phyloP scores from a whole-genome alignment of 1,140 invertebrate species.

The Dermatophagoides farinae region DNA sequence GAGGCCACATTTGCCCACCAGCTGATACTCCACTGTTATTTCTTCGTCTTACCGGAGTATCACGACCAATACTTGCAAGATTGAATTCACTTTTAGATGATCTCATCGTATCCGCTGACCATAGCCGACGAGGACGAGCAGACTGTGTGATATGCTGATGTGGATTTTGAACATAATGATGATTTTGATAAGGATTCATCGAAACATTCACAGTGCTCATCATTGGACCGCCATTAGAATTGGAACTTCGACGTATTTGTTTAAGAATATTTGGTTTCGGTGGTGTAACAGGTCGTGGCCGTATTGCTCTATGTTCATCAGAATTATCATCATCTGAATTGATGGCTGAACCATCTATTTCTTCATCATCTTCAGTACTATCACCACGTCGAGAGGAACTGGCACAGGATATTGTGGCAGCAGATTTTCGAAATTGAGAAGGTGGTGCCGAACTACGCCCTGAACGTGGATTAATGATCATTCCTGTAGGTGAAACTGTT shows the following conservation, averaged over 20 bases:
- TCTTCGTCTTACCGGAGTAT: neutral
- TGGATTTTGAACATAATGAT: neutral
- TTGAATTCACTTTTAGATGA: constrained; percentile 18
- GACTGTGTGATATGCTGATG: neutral
- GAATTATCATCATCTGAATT: neutral
- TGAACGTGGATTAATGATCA: constrained; percentile 6
- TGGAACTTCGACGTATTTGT: constrained; percentile 16
- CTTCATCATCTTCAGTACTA: constrained; percentile 14
- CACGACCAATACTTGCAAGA: constrained; percentile 18
- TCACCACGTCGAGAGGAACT: neutral
- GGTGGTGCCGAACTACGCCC: constrained; percentile 13
- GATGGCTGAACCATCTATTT: neutral
- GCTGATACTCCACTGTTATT: constrained; percentile 3
- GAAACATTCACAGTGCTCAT: neutral
- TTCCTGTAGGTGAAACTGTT: neutral
- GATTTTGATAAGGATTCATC: neutral
- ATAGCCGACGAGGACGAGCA: neutral
- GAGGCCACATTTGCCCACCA: neutral
- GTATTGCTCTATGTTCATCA: neutral
- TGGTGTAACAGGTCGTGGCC: constrained; percentile 11
- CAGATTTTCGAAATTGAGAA: constrained; percentile 1
- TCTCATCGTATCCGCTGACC: constrained; percentile 12
- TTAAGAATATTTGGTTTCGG: constrained; percentile 17
- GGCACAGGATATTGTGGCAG: neutral
- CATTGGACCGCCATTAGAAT: neutral